phyloP scores from a whole-genome alignment of 2,888 invertebrate species.

The Nezara viridula region DNA sequence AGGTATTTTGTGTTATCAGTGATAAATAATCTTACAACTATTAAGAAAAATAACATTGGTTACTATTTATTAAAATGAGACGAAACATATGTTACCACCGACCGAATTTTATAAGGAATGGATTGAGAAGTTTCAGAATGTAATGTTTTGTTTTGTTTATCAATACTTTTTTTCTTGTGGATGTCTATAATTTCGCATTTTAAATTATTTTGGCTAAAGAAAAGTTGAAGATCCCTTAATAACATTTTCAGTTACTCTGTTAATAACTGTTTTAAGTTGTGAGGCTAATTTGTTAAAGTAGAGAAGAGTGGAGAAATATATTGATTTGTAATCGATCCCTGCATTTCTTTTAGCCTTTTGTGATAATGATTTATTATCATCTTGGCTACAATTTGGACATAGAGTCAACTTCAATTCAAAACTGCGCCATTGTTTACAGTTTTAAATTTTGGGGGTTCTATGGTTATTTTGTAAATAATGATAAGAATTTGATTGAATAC shows the following conservation, averaged over 20 bases:
- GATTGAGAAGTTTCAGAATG: background rate
- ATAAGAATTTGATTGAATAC: too few relatives aligned
- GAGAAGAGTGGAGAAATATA: background rate
- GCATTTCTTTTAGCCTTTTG: background rate
- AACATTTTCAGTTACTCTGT: background rate
- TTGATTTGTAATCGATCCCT: background rate
- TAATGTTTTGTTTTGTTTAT: background rate
- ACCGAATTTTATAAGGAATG: background rate
- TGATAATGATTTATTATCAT: background rate
- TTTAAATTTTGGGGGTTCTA: background rate
- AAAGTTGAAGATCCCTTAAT: background rate
- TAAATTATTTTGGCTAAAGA: too few relatives aligned
- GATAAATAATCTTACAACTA: background rate
- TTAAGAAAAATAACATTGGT: background rate
- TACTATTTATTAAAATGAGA: background rate
- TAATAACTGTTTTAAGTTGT: background rate
- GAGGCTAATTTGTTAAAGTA: background rate
- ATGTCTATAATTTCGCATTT: background rate
- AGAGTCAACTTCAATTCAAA: background rate
- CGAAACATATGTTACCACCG: background rate
- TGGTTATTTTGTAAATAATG: too few relatives aligned
- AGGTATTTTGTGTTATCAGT: conserved; percentile 60
- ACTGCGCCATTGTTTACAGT: background rate
- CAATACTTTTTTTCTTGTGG: background rate
- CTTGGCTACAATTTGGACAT: background rate